Percentiles rank a stretch among this genome's conserved stretches.
Conservation (phyloP, 2,888 invertebrate species). For the Fragum sueziense region DNA sequence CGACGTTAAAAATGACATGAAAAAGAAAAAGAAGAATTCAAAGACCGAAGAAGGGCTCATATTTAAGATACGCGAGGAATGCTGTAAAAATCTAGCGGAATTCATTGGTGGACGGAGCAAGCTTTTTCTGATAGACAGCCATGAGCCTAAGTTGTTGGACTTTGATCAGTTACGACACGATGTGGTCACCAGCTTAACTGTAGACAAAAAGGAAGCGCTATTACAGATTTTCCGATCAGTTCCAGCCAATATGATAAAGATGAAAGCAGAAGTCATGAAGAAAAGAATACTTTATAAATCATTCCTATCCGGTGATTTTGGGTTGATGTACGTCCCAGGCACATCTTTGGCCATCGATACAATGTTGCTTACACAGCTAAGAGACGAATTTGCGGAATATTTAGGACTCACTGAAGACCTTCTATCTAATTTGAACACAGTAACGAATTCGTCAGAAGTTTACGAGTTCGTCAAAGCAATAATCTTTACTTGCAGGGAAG, state of each 20-base stretch:
- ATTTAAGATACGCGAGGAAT: background rate
- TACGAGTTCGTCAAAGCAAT: background rate
- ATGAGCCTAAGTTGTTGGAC: background rate
- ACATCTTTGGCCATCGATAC: background rate
- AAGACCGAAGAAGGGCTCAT: background rate
- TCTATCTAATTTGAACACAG: background rate
- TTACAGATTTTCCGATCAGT: background rate
- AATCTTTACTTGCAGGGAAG: background rate
- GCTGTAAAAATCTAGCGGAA: background rate
- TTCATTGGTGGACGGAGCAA: background rate
- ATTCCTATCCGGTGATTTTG: background rate
- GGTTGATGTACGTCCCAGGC: background rate
- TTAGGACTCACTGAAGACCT: background rate
- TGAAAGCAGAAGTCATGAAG: background rate
- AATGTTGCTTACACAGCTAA: background rate
- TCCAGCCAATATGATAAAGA: background rate
- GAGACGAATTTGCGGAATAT: background rate
- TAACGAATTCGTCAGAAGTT: background rate
- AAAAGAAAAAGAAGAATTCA: background rate
- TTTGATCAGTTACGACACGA: background rate
- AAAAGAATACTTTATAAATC: background rate
- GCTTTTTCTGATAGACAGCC: conserved; percentile 2
- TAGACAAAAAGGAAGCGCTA: background rate
- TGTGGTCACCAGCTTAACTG: background rate
- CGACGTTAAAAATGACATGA: conserved; percentile 2